phyloP scores from a whole-genome alignment of 2,888 invertebrate species.

The Eilema caniola region DNA sequence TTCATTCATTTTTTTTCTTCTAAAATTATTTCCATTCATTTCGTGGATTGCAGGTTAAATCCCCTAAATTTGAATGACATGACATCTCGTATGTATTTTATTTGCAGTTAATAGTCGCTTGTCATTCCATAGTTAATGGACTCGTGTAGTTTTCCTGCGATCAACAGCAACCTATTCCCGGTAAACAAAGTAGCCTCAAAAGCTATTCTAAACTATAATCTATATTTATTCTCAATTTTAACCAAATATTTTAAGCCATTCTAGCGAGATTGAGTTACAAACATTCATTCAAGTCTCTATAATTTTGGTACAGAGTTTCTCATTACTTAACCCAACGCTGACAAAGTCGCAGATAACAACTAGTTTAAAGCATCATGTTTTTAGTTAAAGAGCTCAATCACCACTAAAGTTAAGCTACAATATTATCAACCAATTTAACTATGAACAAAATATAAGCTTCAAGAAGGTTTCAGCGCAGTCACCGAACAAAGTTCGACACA shows the following conservation, averaged over 20 bases:
- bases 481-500: constrained; percentile 22
- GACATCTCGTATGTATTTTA: no score
- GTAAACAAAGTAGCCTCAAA: no score
- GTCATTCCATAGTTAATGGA: no score
- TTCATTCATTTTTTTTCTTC: no score
- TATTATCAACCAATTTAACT: constrained; percentile 4
- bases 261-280: background rate
- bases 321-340: background rate
- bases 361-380: background rate
- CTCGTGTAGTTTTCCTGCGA: no score
- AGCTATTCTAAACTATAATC: no score
- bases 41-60: no score
- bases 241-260: background rate
- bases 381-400: background rate
- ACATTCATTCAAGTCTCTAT: background rate
- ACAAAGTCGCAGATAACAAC: background rate
- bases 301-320: background rate
- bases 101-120: no score
- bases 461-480: background rate
- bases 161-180: no score
- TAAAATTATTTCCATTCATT: no score
- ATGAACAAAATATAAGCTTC: background rate
- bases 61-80: no score
- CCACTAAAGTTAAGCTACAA: constrained; percentile 1
- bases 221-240: no score